These are phyloP conservation scores for Rhyzopertha dominica DNA, from an alignment of 1,140 invertebrate species.

Conservation along the genomic window DNA sequence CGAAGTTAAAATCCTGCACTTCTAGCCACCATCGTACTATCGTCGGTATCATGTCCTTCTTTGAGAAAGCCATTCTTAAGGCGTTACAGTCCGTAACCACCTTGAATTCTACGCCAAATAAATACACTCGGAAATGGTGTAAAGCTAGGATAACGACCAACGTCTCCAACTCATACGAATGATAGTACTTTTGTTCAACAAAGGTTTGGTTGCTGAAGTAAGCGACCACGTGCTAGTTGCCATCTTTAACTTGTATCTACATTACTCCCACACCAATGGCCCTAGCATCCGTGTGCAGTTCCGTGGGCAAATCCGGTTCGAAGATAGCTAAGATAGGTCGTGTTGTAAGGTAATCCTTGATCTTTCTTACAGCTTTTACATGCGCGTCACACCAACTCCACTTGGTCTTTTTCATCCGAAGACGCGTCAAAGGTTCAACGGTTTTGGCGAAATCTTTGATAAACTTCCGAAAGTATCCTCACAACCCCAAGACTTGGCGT, in stretches of 20 bases:
- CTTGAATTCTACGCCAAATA: conserved; percentile 20
- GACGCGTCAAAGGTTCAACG: conserved; percentile 27
- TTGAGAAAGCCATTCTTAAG: conserved; percentile 19
- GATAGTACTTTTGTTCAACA: conserved; percentile 24
- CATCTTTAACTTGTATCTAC: conserved; percentile 33
- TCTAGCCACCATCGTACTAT: conserved; percentile 36
- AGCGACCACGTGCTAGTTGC: conserved; percentile 12
- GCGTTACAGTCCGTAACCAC: conserved; percentile 34
- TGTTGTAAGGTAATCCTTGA: conserved; percentile 12
- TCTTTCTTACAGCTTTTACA: conserved; percentile 23
- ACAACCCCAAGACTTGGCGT: conserved; percentile 12
- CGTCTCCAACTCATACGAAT: conserved; percentile 43
- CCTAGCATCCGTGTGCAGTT: conserved; percentile 40
- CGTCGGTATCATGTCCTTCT: conserved; percentile 29
- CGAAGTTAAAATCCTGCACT: conserved; percentile 33
- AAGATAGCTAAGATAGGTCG: too few species aligned
- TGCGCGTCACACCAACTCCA: conserved; percentile 27
- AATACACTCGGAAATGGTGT: conserved; percentile 26
- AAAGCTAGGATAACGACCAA: conserved; percentile 21
- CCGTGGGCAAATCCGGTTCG: too few species aligned
- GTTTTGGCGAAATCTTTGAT: conserved; percentile 18
- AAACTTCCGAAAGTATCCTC: conserved; percentile 14
- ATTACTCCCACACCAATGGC: conserved; percentile 31
- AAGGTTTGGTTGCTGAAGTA: conserved; percentile 26
- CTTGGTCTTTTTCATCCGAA: conserved; percentile 27